These are phyloP conservation scores for Ditula angustiorana DNA, from an alignment of 2,888 invertebrate genomes.

Conservation along the genomic window DNA sequence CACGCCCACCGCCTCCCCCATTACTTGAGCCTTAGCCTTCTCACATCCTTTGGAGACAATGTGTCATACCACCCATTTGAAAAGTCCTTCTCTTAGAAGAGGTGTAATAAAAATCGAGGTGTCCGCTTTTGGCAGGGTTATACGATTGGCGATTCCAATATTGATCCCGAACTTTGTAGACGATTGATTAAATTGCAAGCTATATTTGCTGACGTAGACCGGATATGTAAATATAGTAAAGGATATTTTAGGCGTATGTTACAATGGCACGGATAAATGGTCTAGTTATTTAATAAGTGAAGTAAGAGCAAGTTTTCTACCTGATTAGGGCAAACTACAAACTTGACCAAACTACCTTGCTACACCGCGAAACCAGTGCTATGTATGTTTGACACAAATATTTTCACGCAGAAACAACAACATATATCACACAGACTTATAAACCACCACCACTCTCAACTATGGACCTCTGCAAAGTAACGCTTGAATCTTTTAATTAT, in stretches of 20 bases:
- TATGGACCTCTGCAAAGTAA: too few species aligned
- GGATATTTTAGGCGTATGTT: constrained; percentile 1
- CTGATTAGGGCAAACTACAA: too few species aligned
- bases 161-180: constrained; percentile 82
- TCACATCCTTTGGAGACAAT: constrained; percentile 66
- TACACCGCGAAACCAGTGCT: too few species aligned
- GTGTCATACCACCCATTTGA: constrained; percentile 65
- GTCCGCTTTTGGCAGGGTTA: constrained; percentile 54
- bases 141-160: constrained; percentile 69
- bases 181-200: constrained; percentile 69
- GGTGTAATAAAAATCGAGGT: constrained; percentile 49
- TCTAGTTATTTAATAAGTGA: too few species aligned
- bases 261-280: too few species aligned
- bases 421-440: too few species aligned
- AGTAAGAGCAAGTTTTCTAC: too few species aligned
- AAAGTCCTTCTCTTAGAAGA: constrained; percentile 49
- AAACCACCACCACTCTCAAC: too few species aligned
- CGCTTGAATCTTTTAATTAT: too few species aligned
- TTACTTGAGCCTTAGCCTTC: constrained; percentile 55
- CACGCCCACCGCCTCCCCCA: constrained; percentile 76
- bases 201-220: constrained; percentile 46
- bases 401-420: too few species aligned
- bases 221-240: constrained; percentile 9
- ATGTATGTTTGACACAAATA: too few species aligned
- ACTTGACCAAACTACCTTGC: too few species aligned